These are phyloP conservation scores for Oryctes rhinoceros DNA, from an alignment of 1,140 invertebrate species.

Conservation along the genomic window DNA sequence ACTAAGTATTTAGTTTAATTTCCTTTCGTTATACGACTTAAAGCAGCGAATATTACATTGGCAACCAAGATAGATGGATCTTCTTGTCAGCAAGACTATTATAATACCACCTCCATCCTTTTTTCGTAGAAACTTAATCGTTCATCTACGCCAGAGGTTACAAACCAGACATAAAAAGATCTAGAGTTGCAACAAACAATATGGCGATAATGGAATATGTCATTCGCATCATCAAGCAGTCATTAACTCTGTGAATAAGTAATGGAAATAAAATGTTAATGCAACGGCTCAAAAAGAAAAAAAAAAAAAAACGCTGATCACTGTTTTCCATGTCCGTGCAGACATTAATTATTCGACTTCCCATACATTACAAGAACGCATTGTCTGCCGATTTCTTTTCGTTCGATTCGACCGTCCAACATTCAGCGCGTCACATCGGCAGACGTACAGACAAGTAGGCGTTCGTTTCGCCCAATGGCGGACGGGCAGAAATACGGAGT, in stretches of 20 bases:
- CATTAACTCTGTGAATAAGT: not conserved
- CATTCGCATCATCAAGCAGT: not conserved
- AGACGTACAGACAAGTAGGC: not conserved
- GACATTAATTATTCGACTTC: slow-evolving; percentile 15
- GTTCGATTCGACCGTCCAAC: not conserved
- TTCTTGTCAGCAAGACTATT: too few relatives aligned
- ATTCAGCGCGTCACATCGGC: not conserved
- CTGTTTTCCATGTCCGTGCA: slow-evolving; percentile 13
- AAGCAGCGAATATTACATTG: too few relatives aligned
- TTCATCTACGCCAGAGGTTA: not conserved
- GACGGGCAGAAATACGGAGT: not conserved
- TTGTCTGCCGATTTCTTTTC: slow-evolving; percentile 1
- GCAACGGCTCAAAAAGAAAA: not conserved
- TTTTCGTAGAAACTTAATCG: not conserved
- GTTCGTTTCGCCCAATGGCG: not conserved
- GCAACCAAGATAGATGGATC: too few relatives aligned
- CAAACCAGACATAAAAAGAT: not conserved
- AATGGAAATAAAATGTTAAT: slow-evolving; percentile 31
- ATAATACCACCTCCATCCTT: not conserved
- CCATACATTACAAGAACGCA: slow-evolving; percentile 21
- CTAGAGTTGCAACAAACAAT: not conserved
- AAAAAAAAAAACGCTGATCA: slow-evolving; percentile 25
- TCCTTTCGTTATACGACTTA: too few relatives aligned
- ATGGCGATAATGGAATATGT: not conserved
- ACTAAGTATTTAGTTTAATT: too few relatives aligned